A percentile compares a stretch with the other conserved stretches of the same genome.
Conservation (phyloP, 1,140 invertebrate species). For the Rhysida immarginata region DNA sequence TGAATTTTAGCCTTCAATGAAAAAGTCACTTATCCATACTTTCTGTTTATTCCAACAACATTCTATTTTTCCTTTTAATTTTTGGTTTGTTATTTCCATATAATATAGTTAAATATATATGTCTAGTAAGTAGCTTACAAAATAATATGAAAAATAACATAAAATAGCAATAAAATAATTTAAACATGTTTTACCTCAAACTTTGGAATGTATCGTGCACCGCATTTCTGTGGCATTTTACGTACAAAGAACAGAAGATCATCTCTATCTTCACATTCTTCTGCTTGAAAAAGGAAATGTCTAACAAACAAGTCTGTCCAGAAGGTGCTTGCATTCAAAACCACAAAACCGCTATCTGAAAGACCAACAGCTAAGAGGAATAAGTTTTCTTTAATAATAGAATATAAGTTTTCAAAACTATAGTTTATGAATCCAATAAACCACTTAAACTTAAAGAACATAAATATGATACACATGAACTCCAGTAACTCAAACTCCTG, state of each 20-base stretch:
- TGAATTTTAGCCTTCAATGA: no score
- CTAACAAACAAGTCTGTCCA: conserved; percentile 91
- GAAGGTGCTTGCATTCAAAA: conserved; percentile 79
- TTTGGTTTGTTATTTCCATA: not conserved
- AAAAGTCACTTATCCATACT: no score
- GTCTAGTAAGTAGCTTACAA: not conserved
- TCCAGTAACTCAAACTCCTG: no score
- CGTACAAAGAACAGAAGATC: conserved; percentile 91
- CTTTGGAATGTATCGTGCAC: conserved; percentile 66
- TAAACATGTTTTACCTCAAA: conserved; percentile 49
- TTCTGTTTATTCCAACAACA: no score
- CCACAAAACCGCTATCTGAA: conserved; percentile 70
- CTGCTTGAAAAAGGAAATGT: conserved; percentile 79
- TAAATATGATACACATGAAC: no score
- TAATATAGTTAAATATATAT: not conserved
- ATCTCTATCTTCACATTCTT: conserved; percentile 60
- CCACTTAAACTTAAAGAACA: no score
- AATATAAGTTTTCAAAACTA: no score
- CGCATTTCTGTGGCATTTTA: conserved; percentile 73
- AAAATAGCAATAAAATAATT: not conserved
- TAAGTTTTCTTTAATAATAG: no score
- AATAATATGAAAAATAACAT: conserved; percentile 2
- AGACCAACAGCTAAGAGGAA: no score
- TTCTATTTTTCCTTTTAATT: not conserved
- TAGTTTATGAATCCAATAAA: no score